Conservation (phyloP, 2,888 invertebrate genomes). For the Brachylomia viminalis region DNA sequence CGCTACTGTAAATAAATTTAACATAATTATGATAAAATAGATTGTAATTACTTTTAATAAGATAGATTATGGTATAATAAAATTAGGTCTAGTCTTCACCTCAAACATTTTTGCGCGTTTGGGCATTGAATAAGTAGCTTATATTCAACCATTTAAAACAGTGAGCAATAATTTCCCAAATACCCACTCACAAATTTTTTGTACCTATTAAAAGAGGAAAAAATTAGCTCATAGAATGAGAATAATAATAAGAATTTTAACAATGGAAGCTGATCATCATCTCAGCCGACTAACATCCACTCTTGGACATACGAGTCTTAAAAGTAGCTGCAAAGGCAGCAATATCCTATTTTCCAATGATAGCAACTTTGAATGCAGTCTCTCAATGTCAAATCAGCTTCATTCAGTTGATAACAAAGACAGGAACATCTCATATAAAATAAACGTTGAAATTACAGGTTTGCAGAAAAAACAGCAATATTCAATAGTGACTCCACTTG, state of each 20-base stretch:
- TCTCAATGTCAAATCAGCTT: too few species aligned
- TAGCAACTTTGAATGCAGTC: too few species aligned
- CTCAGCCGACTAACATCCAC: background rate
- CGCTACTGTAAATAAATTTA: background rate
- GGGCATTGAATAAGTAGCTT: background rate
- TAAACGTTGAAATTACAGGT: too few species aligned
- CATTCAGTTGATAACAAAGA: too few species aligned
- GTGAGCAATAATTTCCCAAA: background rate
- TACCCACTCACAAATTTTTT: background rate
- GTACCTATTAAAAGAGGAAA: background rate
- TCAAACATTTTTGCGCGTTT: conserved; percentile 1
- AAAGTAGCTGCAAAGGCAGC: too few species aligned
- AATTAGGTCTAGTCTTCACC: background rate
- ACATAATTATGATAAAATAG: background rate
- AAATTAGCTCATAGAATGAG: background rate
- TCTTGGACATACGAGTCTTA: background rate
- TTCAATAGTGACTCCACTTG: too few species aligned
- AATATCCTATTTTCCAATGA: too few species aligned
- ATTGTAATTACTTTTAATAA: background rate
- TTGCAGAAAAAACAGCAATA: too few species aligned
- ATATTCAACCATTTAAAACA: background rate
- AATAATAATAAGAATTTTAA: background rate
- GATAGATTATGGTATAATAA: background rate
- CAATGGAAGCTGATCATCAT: background rate
- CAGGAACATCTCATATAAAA: too few species aligned